Percentiles rank a stretch among this genome's conserved stretches.
Conservation (phyloP, 2,888 invertebrate genomes). For the Hedya salicella region DNA sequence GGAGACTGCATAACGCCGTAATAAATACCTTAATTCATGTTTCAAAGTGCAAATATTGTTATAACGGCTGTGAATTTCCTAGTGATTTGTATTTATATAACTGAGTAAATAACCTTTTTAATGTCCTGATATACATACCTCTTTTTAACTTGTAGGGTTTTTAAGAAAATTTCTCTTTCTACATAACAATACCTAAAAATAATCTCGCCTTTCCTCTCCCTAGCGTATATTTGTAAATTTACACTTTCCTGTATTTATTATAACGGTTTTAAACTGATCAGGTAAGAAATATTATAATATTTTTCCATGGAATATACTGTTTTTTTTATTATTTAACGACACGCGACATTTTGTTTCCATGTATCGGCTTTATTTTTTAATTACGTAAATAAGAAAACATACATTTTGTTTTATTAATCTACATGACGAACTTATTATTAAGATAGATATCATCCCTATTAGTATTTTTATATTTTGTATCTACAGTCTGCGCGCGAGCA, state of each 20-base stretch:
- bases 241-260: not conserved
- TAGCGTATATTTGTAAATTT: not conserved
- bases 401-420: too few relatives aligned
- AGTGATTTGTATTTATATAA: constrained; percentile 61
- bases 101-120: constrained; percentile 27
- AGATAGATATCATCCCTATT: too few relatives aligned
- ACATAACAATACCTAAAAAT: constrained; percentile 19
- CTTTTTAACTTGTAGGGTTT: constrained; percentile 21
- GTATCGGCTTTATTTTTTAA: too few relatives aligned
- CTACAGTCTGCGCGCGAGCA: too few relatives aligned
- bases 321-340: not conserved
- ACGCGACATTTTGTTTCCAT: too few relatives aligned
- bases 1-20: constrained; percentile 20
- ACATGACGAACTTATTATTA: too few relatives aligned
- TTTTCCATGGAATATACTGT: not conserved
- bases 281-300: not conserved
- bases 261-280: not conserved
- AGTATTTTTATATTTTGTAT: too few relatives aligned
- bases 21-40: constrained; percentile 26
- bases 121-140: constrained; percentile 30
- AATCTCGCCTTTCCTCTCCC: not conserved
- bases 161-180: constrained; percentile 21
- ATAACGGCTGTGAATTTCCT: constrained; percentile 69
- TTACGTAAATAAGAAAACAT: too few relatives aligned
- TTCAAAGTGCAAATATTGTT: constrained; percentile 63